Evolutionary conservation across 1,140 invertebrate species (phyloP).

Genomic region (Papilio machaon): DNA sequence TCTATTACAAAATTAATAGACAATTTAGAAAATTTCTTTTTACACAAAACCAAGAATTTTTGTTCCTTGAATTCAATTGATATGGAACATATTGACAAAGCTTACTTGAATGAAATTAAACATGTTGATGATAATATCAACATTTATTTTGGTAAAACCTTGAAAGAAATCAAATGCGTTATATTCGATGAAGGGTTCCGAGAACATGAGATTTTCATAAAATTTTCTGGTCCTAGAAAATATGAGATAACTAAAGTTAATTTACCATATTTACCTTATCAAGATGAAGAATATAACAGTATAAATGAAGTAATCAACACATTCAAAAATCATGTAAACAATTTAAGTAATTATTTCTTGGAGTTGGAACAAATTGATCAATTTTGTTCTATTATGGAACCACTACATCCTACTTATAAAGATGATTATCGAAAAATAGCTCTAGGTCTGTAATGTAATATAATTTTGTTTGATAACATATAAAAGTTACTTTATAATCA

Average conservation of each 20-base stretch:
- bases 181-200: conserved; percentile 52
- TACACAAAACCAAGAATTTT: conserved; percentile 16
- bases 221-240: conserved; percentile 55
- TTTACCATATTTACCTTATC: conserved; percentile 55
- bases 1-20: conserved; percentile 11
- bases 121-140: conserved; percentile 17
- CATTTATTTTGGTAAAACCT: conserved; percentile 62
- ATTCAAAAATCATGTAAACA: conserved; percentile 54
- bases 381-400: conserved; percentile 63
- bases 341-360: conserved; percentile 59
- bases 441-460: conserved; percentile 51
- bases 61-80: conserved; percentile 40
- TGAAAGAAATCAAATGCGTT: conserved; percentile 62
- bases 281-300: conserved; percentile 56
- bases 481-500: conserved; percentile 16
- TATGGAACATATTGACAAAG: conserved; percentile 52
- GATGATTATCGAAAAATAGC: conserved; percentile 67
- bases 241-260: conserved; percentile 49
- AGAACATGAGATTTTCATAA: conserved; percentile 58
- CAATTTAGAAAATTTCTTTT: conserved; percentile 21
- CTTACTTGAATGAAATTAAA: conserved; percentile 61
- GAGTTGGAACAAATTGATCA: conserved; percentile 65
- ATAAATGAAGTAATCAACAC: conserved; percentile 55
- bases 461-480: conserved; percentile 1
- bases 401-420: conserved; percentile 60